Base-by-base conservation (phyloP, 2,888 invertebrate genomes). In the Harpalus rubripes region DNA sequence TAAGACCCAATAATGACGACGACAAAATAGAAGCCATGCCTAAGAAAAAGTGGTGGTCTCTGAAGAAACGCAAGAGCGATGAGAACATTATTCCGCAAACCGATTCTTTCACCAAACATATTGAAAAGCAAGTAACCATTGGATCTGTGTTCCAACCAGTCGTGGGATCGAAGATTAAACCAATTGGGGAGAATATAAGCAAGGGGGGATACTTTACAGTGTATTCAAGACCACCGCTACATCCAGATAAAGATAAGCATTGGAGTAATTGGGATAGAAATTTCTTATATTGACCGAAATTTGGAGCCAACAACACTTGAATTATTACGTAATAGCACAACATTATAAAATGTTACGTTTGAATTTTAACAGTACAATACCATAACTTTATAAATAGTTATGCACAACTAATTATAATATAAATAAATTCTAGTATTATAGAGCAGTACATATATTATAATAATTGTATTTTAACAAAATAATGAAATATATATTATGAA, bases 111-210 rank as follows among this genome's bases (percentile, higher is more conserved):
- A 52, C 74, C 12, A 81, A 86, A 52, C 74, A 88, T 3, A 78
- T 87, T 32, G 88, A 89, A 72, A 91, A 90, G 26, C 90, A 87
- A 56, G 91, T 93, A 0, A 93, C 93, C 0, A 91, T 93, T 56
- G 93, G 93, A 0, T 91, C 92, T 59, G 90, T 87, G 6, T 93
- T 93, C 85, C 92, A 91, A 61, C 92, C 93, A 0, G 92, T 89
- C 16, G 32, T 81, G 10, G 68, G 72, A 16, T 22, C 78, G 15
- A 63, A 32, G 52, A 68, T 68, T 8, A 84, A 87, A 86, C 86
- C 87, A n/a, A 52, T 32, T 0, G 63, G 76, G n/a, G 85, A 86
- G 7, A 74, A 79, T 80, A 58, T 85, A 1, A 56, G 65, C 15
- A 79, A 86, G 61, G 87, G 87, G 7, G 87, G 86, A 18, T 87